Evolutionary conservation across 2,888 invertebrate species (phyloP).

Genomic region (Drosophila borborema): DNA sequence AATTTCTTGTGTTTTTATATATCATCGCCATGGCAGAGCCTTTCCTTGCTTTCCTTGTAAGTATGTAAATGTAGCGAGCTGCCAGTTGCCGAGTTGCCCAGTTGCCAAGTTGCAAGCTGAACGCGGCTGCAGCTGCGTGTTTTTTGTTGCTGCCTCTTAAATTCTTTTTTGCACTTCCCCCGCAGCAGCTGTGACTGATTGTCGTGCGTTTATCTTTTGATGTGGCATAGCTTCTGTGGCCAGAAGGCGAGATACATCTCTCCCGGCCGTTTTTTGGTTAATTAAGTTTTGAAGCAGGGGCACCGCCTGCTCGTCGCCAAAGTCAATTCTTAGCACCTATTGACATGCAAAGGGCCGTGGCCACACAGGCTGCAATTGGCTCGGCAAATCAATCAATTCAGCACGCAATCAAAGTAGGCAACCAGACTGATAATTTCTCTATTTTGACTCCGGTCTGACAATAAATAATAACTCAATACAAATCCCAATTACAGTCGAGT

Average conservation of each 20-base stretch:
- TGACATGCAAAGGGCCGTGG: slow-evolving; percentile 67
- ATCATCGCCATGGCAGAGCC: slow-evolving; percentile 70
- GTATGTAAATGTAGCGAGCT: slow-evolving; percentile 73
- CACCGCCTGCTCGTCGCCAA: slow-evolving; percentile 48
- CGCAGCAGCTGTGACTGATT: slow-evolving; percentile 82
- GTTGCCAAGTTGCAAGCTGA: slow-evolving; percentile 4
- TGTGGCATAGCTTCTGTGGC: slow-evolving; percentile 76
- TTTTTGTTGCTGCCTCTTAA: background rate
- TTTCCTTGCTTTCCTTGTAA: slow-evolving; percentile 75
- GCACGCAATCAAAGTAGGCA: slow-evolving; percentile 73
- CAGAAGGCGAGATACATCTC: slow-evolving; percentile 46
- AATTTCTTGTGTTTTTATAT: slow-evolving; percentile 81
- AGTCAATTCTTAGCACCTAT: slow-evolving; percentile 75
- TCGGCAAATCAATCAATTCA: slow-evolving; percentile 79
- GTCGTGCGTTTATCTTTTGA: slow-evolving; percentile 81
- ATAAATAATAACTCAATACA: slow-evolving; percentile 82
- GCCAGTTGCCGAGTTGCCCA: slow-evolving; percentile 23
- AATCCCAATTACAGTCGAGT: slow-evolving; percentile 78
- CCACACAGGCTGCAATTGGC: slow-evolving; percentile 35
- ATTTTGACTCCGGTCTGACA: slow-evolving; percentile 71
- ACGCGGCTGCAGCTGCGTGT: slow-evolving; percentile 62
- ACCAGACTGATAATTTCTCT: slow-evolving; percentile 71
- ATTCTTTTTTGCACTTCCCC: slow-evolving; percentile 48
- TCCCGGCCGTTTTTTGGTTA: slow-evolving; percentile 51
- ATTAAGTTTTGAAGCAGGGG: slow-evolving; percentile 71